phyloP scores from a whole-genome alignment of 1,140 invertebrate genomes.

The Calosoma granatense region DNA sequence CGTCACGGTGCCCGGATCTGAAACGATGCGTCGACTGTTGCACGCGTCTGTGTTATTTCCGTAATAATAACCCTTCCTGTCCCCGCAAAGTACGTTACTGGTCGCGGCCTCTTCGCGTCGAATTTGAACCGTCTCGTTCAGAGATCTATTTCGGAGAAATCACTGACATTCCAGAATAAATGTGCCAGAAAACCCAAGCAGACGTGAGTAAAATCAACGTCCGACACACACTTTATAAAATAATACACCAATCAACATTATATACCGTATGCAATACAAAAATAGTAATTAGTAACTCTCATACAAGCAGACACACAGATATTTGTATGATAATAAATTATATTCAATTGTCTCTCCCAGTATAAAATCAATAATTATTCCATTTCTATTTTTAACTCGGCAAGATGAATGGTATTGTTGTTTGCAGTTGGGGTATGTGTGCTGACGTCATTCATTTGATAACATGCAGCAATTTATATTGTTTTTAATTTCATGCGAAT shows the following conservation, averaged over 20 bases:
- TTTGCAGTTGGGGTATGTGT: background rate
- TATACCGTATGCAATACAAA: too few relatives aligned
- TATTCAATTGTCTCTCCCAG: too few relatives aligned
- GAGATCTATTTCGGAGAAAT: constrained; percentile 2
- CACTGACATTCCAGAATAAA: constrained; percentile 8
- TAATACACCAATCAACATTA: too few relatives aligned
- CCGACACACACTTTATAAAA: background rate
- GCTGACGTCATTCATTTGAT: background rate
- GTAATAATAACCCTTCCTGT: background rate
- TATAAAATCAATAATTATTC: too few relatives aligned
- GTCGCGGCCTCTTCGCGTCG: background rate
- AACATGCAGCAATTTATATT: too few relatives aligned
- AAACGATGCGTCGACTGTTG: constrained; percentile 1
- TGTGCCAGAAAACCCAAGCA: constrained; percentile 6
- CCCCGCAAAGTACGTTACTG: background rate
- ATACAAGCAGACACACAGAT: too few relatives aligned
- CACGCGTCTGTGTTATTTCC: background rate
- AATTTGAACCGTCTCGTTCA: too few relatives aligned
- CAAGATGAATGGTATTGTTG: background rate
- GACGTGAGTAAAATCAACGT: background rate
- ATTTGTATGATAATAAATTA: too few relatives aligned
- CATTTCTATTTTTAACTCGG: background rate
- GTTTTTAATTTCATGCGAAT: too few relatives aligned
- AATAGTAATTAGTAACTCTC: too few relatives aligned
- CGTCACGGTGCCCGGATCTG: background rate